Evolutionary conservation across 2,888 invertebrate species (phyloP), one percentile per base, ranked within the genome.

Genomic region (Drosophila diplacantha): DNA sequence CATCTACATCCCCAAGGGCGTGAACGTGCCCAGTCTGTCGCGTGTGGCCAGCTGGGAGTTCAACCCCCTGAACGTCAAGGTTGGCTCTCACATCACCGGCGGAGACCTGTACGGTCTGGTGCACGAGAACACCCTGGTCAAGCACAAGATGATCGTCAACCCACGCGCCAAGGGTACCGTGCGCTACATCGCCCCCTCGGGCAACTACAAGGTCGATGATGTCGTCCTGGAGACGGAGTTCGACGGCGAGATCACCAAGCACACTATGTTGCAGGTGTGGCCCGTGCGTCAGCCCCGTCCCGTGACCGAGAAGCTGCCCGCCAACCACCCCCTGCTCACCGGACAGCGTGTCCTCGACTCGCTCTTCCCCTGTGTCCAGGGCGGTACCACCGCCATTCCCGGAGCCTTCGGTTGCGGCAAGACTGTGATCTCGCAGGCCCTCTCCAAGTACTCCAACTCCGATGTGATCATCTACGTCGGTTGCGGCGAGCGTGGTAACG

Each of bases 341-440:
- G 99, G 99, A 2, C 99, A 99, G 90, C 92, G 99, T 70, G 99
- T 99, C 51, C 91, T 99, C 68, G 99, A 99, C 90, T 96, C 99
- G 1, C 92, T 99, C 47, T 99, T 99, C 92, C 99, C 99, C 92
- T 98, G 97, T 88, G 98, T 99, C 22, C 98, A 98, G 90, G 99
- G 99, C 71, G 99, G 99, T 72, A 99, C 99, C 39, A 99, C 99
- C 3, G 98, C 98, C 85, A 98, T 99, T 90, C 98, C 98, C 83
- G 99, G 99, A 62, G 99, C 99, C 86, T 99, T 99, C 91, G 99
- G 99, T 89, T 99, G 99, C 90, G 99, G 99, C 83, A 99, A 99
- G 91, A 99, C 99, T 89, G 99, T 99, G 85, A 99, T 99, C 90
- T 99, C 99, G 7, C 86, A 86, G 90, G 96, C 99, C 3, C 91